These are phyloP conservation scores for Petrocephalus schoutedeni DNA, from an alignment of 2,797 vertebrate species.

Conservation along the genomic window DNA sequence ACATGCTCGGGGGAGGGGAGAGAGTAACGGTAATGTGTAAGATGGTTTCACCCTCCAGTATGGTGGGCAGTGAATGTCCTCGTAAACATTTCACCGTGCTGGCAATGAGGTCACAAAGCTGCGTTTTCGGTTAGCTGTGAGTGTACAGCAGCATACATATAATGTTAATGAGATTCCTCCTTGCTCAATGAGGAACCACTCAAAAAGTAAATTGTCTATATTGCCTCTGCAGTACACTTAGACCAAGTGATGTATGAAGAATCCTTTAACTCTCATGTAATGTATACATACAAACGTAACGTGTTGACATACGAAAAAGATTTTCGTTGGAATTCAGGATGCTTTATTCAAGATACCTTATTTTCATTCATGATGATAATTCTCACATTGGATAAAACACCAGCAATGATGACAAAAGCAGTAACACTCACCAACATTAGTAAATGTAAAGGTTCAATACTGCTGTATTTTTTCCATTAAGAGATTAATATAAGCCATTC, in stretches of 20 bases:
- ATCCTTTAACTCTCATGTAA: constrained; percentile 44
- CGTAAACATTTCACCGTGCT: neutral
- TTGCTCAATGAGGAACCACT: neutral
- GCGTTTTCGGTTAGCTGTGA: neutral
- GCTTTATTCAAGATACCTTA: constrained; percentile 23
- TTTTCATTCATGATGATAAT: constrained; percentile 44
- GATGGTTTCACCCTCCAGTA: neutral
- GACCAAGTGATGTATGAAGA: constrained; percentile 28
- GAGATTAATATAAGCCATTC: constrained; percentile 14
- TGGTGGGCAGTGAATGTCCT: neutral
- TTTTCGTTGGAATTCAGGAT: neutral
- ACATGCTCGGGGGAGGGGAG: neutral
- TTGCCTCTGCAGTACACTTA: neutral
- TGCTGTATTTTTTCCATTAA: neutral
- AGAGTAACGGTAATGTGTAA: neutral
- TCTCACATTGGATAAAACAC: constrained; percentile 29
- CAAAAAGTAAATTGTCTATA: neutral
- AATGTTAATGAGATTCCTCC: neutral
- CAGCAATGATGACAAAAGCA: constrained; percentile 36
- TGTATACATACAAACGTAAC: constrained; percentile 29
- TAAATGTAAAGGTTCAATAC: neutral
- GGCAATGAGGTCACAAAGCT: neutral
- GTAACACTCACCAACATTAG: neutral
- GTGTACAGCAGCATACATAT: too few species aligned
- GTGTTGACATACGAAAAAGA: constrained; percentile 41